phyloP scores from a whole-genome alignment of 2,113 vertebrate species.

The Boleophthalmus pectinirostris region DNA sequence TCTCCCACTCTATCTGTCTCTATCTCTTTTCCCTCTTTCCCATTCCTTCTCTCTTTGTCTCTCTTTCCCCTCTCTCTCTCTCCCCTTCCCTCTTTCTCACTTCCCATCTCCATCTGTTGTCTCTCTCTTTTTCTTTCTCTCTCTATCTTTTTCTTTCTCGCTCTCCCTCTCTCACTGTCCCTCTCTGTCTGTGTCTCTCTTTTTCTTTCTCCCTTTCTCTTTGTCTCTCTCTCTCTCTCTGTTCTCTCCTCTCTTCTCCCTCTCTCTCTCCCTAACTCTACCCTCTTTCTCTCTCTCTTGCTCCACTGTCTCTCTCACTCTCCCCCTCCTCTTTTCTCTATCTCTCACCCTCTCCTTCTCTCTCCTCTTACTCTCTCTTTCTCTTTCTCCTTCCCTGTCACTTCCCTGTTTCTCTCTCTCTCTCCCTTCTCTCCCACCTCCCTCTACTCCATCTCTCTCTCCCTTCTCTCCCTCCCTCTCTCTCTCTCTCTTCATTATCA shows the following conservation, averaged over 20 bases:
- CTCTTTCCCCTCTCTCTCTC: conserved; percentile 11
- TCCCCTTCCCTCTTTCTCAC: neutral
- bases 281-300: neutral
- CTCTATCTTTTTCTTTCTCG: neutral
- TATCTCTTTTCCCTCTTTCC: neutral
- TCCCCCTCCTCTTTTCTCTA: neutral
- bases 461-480: conserved; percentile 1
- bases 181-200: no score
- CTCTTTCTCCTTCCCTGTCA: neutral
- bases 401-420: conserved; percentile 8
- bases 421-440: conserved; percentile 31
- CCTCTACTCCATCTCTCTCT: conserved; percentile 26
- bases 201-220: conserved; percentile 8
- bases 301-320: no score
- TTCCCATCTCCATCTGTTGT: conserved; percentile 14
- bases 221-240: neutral
- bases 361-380: conserved; percentile 5
- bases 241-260: conserved; percentile 15
- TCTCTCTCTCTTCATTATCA: conserved; percentile 33
- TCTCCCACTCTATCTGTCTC: conserved; percentile 23
- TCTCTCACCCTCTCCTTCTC: conserved; percentile 10
- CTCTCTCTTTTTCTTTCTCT: neutral
- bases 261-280: neutral
- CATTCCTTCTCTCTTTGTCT: neutral
- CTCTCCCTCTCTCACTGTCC: conserved; percentile 1